phyloP scores from a whole-genome alignment of 2,888 invertebrate species.

The Sturmia bella region DNA sequence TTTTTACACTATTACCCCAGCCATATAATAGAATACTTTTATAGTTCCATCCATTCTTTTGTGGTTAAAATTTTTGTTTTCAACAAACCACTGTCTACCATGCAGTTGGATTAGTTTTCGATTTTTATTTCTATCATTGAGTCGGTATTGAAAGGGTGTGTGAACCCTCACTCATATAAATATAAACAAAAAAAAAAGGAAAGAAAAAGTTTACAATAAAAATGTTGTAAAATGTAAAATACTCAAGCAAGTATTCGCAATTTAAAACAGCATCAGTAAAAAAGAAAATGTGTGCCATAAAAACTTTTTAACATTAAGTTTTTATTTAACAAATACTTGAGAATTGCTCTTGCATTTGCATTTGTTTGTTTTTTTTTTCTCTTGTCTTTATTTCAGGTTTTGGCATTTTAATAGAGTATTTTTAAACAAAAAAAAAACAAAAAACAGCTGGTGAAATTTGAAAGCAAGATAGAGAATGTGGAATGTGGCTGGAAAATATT shows the following conservation, averaged over 20 bases:
- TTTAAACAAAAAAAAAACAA: background rate
- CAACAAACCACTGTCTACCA: background rate
- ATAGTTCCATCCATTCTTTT: too few relatives aligned
- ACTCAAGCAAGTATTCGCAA: background rate
- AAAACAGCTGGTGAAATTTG: too few relatives aligned
- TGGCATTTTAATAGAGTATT: background rate
- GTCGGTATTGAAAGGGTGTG: background rate
- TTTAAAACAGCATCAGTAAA: background rate
- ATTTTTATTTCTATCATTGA: background rate
- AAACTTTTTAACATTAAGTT: slow-evolving; percentile 41
- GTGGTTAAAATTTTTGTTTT: too few relatives aligned
- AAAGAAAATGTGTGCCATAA: slow-evolving; percentile 7
- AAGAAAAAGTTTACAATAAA: background rate
- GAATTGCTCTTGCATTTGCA: background rate
- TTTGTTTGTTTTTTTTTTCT: too few relatives aligned
- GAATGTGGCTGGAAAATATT: too few relatives aligned
- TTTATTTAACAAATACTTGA: slow-evolving; percentile 42
- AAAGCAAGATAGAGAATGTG: too few relatives aligned
- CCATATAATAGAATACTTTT: too few relatives aligned
- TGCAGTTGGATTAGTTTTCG: background rate
- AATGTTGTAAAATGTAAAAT: slow-evolving; percentile 24
- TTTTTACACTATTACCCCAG: too few relatives aligned
- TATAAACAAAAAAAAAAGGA: background rate
- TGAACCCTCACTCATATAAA: background rate
- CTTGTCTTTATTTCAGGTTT: background rate